Conservation (phyloP, 2,113 vertebrate species). For the Hyperoodon ampullatus region DNA sequence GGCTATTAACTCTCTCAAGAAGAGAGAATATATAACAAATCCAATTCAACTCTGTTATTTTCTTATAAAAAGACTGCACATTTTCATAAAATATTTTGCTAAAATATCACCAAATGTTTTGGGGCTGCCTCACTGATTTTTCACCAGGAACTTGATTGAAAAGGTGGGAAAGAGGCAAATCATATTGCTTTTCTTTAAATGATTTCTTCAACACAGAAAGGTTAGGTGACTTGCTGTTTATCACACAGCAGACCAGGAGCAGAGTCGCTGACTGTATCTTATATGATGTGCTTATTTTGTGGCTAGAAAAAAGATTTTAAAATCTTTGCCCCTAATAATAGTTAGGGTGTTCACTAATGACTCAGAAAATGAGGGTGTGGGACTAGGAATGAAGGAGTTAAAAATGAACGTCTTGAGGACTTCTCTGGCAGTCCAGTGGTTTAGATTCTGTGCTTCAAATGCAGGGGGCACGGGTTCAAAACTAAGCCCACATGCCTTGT, state of each 20-base stretch:
- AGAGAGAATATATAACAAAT: background rate
- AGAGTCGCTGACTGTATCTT: background rate
- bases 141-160: background rate
- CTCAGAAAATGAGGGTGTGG: background rate
- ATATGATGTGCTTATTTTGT: background rate
- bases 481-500: too few relatives aligned
- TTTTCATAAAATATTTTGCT: conserved; percentile 40
- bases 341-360: background rate
- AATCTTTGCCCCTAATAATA: background rate
- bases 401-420: background rate
- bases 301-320: background rate
- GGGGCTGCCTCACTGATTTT: background rate
- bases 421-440: too few relatives aligned
- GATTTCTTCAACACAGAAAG: conserved; percentile 1
- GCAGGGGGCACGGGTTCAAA: too few relatives aligned
- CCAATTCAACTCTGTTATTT: background rate
- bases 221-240: background rate
- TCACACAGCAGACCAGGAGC: background rate
- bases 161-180: background rate
- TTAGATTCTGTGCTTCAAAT: too few relatives aligned
- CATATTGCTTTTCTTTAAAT: background rate
- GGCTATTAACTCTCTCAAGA: conserved; percentile 18
- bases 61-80: background rate
- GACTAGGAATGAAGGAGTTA: background rate
- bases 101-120: background rate